Base-by-base conservation (phyloP, 1,140 invertebrate species). In the Patella vulgata region DNA sequence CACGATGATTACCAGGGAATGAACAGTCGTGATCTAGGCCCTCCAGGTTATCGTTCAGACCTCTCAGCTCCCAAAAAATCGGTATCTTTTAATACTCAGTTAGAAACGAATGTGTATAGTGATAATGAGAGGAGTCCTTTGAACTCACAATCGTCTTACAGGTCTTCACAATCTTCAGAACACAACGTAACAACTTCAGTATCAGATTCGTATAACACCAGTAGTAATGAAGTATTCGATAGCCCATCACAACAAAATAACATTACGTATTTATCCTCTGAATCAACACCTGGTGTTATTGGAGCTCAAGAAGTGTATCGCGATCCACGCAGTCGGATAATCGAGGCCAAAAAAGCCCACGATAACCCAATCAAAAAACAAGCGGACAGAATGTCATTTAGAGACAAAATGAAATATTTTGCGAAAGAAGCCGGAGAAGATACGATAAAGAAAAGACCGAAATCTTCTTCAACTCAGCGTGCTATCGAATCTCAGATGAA, bases 341-440 rank as follows among this genome's bases (percentile, higher is more conserved):
- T 36, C 14, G 75, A 81, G 52, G 82, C 85, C 31, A 71, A 77
- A 61, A 79, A 75, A 55, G 74, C 71, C 6, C 63, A 71, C 25
- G 69, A 72, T 50, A 33, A 21, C 4, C 43, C 43, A 0, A 69
- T 69, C 44, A 72, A 60, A 40, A 54, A 50, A 53, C 72, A 36
- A 14, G 33, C 66, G 14, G 79, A 82, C 30, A 68, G 76, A 43
- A 74, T 82, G 72, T 80, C 76, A 12, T 86, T 86, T 66, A 74
- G 80, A 58, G 85, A 86, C 66, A 86, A 86, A 74, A 86, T 86
- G 85, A 82, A 83, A 68, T 77, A 84, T 65, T 86, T 86, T 72
- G 85, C 85, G 31, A 44, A 66, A 48, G 78, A 85, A 65, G 73
- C 82, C 31, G 84, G 83, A 19, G 85, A 86, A 53, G 66, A 68